A percentile compares a stretch with the other conserved stretches of the same genome.
phyloP scores from a whole-genome alignment of 2,888 invertebrate species.

The Ptychoptera albimana region DNA sequence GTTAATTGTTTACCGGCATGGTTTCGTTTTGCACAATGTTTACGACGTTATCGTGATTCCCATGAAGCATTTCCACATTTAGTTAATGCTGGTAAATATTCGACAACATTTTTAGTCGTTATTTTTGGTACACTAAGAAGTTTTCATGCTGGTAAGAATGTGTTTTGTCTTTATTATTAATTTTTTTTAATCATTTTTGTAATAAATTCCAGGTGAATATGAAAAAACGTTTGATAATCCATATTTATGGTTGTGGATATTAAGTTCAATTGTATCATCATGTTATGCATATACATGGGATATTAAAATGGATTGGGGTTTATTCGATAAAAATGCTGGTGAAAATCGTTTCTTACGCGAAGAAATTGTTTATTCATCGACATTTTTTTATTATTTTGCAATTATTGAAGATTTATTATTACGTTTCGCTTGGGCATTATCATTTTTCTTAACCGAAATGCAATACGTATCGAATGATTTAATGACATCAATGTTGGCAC shows the following conservation, averaged over 20 bases:
- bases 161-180: neutral
- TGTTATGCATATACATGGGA: conserved; percentile 97
- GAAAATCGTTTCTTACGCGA: conserved; percentile 85
- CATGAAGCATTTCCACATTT: conserved; percentile 89
- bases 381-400: conserved; percentile 78
- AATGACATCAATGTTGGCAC: conserved; percentile 68
- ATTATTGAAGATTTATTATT: conserved; percentile 88
- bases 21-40: conserved; percentile 94
- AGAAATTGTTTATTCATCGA: conserved; percentile 87
- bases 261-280: conserved; percentile 70
- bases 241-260: conserved; percentile 81
- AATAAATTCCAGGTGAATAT: conserved; percentile 35
- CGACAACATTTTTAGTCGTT: conserved; percentile 91
- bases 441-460: conserved; percentile 70
- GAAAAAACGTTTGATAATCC: conserved; percentile 54
- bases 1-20: conserved; percentile 91
- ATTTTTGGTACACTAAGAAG: conserved; percentile 60
- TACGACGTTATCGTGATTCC: conserved; percentile 88
- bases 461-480: conserved; percentile 58
- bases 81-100: conserved; percentile 96
- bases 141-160: conserved; percentile 45
- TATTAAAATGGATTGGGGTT: conserved; percentile 98
- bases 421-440: conserved; percentile 84
- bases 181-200: neutral
- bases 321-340: conserved; percentile 79